phyloP scores from a whole-genome alignment of 2,797 vertebrate genomes.

The Heliangelus exortis region DNA sequence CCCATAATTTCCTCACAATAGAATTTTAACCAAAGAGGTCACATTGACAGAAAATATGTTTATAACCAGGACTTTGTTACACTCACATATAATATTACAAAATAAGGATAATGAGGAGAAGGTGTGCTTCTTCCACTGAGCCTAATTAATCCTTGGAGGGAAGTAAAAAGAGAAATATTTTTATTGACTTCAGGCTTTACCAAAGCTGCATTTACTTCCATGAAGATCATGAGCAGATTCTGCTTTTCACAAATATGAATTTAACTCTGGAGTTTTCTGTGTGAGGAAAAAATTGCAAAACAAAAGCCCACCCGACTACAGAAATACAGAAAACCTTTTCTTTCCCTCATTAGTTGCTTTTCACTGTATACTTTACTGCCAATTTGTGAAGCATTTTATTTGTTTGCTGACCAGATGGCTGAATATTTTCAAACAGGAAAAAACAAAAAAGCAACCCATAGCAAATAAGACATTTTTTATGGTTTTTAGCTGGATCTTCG shows the following conservation, averaged over 20 bases:
- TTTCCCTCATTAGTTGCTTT: background rate
- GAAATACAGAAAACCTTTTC: background rate
- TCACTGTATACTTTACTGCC: background rate
- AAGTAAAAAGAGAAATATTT: background rate
- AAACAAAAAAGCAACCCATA: background rate
- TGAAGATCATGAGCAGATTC: background rate
- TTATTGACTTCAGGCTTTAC: background rate
- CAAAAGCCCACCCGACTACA: background rate
- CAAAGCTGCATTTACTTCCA: background rate
- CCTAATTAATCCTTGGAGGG: background rate
- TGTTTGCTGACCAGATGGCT: constrained; percentile 50
- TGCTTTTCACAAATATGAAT: background rate
- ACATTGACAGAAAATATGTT: background rate
- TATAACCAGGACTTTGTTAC: background rate
- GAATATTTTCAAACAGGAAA: constrained; percentile 39
- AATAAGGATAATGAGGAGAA: background rate
- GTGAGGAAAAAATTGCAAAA: background rate
- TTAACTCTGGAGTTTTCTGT: background rate
- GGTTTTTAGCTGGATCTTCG: background rate
- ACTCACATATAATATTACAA: background rate
- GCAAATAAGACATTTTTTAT: background rate
- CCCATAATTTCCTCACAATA: background rate
- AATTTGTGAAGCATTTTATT: constrained; percentile 1
- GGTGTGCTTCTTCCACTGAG: background rate
- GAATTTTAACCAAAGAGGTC: background rate